Base-by-base conservation (phyloP, 2,797 vertebrate genomes). In the Psittacula derbiana region DNA sequence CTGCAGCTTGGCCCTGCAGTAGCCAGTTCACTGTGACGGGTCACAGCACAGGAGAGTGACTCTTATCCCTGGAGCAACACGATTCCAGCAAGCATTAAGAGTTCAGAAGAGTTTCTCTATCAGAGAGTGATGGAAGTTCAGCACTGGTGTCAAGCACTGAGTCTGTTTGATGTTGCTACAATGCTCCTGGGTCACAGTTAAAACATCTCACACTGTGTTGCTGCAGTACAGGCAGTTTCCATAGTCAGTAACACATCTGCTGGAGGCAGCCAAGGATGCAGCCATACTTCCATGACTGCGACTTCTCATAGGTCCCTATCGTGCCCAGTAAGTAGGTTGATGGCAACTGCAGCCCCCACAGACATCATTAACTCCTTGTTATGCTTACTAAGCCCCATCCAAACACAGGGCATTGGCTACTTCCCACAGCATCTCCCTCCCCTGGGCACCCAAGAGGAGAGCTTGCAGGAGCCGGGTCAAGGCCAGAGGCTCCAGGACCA, bases 21-120 rank as follows among this genome's bases (percentile, higher is more conserved):
- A 98, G 94, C 80, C 98, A 57, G 21, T 98, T 99, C 96, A 98
- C 98, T 80, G 95, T 94, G 17, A 94, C 98, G 44, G 98, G 98
- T 91, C 99, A 99, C 97, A 98, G 99, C 79, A 98, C 98, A 95
- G 98, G 98, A 99, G 96, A 98, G 98, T 80, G 20, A 82, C 74
- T 91, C 41, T 76, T 9, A 2, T 24, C 36, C 58, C 65, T 40
- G 31, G 58, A 93, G 36, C 58, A 72, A 43, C 1, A 3, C 1
- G 3, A 72, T 67, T 81, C 49, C 53, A 65, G 66, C 83, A 65
- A 66, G 41, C 0, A 0, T 44, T 19, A 65, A 16, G 41, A 86
- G 85, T 69, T 95, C 94, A 84, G 82, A 88, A 58, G 50, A 87
- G 38, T 47, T 80, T 73, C 47, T 65, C 28, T 53, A 28, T 53